These are phyloP conservation scores for Actinia tenebrosa DNA, from an alignment of 64 coral and sea anemone species.

Conservation along the genomic window DNA sequence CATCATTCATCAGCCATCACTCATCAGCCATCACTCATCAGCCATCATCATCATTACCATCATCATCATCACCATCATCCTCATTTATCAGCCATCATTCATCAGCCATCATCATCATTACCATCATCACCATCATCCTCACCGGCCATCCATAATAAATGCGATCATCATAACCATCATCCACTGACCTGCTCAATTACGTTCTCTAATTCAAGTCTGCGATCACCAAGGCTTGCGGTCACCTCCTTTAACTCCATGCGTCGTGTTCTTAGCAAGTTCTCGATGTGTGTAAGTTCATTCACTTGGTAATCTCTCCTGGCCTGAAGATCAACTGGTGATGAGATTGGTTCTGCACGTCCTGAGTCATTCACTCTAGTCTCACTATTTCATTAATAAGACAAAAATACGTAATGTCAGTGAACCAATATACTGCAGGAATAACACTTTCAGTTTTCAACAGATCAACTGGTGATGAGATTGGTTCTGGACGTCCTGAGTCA, in stretches of 20 bases:
- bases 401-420: not conserved
- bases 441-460: no score
- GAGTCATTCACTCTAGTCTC: not conserved
- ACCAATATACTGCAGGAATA: no score
- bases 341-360: not conserved
- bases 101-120: not conserved
- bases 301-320: slow-evolving; percentile 33
- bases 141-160: not conserved
- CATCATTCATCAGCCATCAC: no score
- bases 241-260: slow-evolving; percentile 57
- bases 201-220: slow-evolving; percentile 39
- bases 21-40: no score
- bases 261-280: slow-evolving; percentile 37
- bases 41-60: no score
- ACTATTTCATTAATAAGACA: not conserved
- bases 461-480: not conserved
- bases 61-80: no score
- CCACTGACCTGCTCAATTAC: slow-evolving; percentile 39
- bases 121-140: not conserved
- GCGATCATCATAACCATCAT: not conserved
- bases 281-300: slow-evolving; percentile 54
- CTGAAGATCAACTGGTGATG: not conserved
- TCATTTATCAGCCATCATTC: no score
- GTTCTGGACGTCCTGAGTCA: not conserved
- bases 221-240: slow-evolving; percentile 50